phyloP scores from a whole-genome alignment of 2,888 invertebrate genomes.

The Zele albiditarsus region DNA sequence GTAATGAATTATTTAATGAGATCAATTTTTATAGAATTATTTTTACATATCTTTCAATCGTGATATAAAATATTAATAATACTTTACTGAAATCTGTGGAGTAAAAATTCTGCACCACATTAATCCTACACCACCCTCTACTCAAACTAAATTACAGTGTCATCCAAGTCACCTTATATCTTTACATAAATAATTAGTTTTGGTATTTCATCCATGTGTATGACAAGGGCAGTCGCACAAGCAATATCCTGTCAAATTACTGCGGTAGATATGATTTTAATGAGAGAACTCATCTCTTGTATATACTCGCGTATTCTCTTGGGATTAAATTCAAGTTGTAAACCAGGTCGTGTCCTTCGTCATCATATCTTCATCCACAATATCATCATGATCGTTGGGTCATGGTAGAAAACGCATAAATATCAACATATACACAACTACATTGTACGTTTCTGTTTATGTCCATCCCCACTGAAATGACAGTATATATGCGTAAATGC shows the following conservation, averaged over 20 bases:
- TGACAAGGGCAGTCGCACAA: conserved; percentile 9
- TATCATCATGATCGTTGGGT: conserved; percentile 12
- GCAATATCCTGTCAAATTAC: conserved; percentile 15
- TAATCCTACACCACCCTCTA: too few relatives aligned
- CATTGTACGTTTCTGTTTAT: background rate
- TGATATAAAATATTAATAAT: too few relatives aligned
- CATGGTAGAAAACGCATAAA: conserved; percentile 3
- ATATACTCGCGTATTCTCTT: background rate
- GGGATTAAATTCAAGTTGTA: conserved; percentile 10
- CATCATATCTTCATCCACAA: background rate
- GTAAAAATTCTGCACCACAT: too few relatives aligned
- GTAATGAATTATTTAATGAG: too few relatives aligned
- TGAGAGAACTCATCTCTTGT: conserved; percentile 41
- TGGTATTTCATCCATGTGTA: background rate
- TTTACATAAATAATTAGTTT: background rate
- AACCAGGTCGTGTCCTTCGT: conserved; percentile 19
- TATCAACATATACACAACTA: background rate
- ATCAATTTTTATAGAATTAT: too few relatives aligned
- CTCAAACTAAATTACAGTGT: background rate
- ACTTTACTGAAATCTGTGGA: too few relatives aligned
- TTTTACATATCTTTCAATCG: too few relatives aligned
- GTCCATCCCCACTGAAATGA: too few relatives aligned
- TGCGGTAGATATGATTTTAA: conserved; percentile 57
- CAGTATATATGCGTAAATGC: too few relatives aligned
- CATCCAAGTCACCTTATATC: background rate